A percentile compares a stretch with the other conserved stretches of the same genome.
Evolutionary conservation across 2,113 vertebrate genomes (phyloP).

Genomic region (Brachypodius melanocephalos): DNA sequence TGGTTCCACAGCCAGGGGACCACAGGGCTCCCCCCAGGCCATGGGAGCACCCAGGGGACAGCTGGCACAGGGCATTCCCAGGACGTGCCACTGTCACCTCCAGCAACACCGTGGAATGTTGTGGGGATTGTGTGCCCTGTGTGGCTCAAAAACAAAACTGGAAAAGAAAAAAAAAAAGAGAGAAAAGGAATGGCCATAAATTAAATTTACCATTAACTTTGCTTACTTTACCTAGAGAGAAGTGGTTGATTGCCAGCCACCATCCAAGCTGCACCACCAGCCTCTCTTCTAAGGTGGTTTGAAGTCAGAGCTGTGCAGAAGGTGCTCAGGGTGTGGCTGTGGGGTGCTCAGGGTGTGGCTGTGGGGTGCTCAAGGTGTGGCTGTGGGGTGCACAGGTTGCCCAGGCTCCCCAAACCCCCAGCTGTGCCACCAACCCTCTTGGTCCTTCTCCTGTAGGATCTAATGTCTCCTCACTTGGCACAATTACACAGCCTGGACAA

Average conservation of each 20-base stretch:
- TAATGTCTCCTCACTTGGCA: neutral
- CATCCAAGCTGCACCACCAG: neutral
- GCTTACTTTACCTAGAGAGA: neutral
- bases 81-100: accelerated
- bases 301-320: neutral
- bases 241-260: neutral
- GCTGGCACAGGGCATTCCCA: accelerated
- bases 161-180: too few species aligned
- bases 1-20: neutral
- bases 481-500: neutral
- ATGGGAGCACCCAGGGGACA: accelerated
- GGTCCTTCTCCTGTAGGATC: neutral
- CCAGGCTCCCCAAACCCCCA: neutral
- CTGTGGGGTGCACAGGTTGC: accelerated
- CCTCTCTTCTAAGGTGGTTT: neutral
- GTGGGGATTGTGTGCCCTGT: neutral
- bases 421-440: neutral
- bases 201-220: neutral
- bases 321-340: neutral
- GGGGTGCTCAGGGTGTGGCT: neutral
- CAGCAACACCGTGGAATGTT: accelerated
- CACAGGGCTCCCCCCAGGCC: neutral
- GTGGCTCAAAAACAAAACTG: neutral
- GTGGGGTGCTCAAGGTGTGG: neutral
- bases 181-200: neutral